Evolutionary conservation across 2,888 invertebrate species (phyloP).

Genomic region (Acrobasis consociella): DNA sequence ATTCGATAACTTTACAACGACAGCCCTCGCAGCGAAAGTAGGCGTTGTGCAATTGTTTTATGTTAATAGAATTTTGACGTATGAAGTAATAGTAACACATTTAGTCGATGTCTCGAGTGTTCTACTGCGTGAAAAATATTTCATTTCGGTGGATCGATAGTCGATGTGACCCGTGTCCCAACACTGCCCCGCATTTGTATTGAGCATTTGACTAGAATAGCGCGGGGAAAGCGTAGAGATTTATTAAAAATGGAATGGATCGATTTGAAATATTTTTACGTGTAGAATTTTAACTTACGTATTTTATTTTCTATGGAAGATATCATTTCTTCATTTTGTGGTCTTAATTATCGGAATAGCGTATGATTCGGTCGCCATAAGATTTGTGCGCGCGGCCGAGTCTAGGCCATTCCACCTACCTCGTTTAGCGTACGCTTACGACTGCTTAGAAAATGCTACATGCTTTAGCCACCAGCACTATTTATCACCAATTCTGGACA

Average conservation of each 20-base stretch:
- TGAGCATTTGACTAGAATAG: conserved; percentile 68
- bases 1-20: conserved; percentile 62
- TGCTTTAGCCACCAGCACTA: conserved; percentile 50
- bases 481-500: conserved; percentile 61
- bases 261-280: conserved; percentile 59
- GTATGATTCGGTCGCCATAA: conserved; percentile 60
- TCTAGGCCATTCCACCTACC: conserved; percentile 56
- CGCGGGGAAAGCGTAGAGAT: conserved; percentile 39
- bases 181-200: conserved; percentile 49
- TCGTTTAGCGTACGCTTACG: conserved; percentile 40
- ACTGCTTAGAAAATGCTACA: conserved; percentile 59
- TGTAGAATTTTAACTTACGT: conserved; percentile 69
- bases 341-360: conserved; percentile 72
- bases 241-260: conserved; percentile 25
- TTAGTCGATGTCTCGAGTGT: conserved; percentile 79
- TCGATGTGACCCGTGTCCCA: conserved; percentile 41
- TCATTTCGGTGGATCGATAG: conserved; percentile 37
- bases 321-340: conserved; percentile 69
- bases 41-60: conserved; percentile 53
- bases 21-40: conserved; percentile 60
- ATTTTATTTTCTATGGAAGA: conserved; percentile 79
- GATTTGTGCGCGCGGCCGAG: conserved; percentile 63
- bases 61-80: conserved; percentile 59
- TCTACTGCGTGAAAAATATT: conserved; percentile 60
- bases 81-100: conserved; percentile 77